Conservation (phyloP, 30 jellyfish, hydroid and myxozoan genomes). For the Chironex yamaguchii region DNA sequence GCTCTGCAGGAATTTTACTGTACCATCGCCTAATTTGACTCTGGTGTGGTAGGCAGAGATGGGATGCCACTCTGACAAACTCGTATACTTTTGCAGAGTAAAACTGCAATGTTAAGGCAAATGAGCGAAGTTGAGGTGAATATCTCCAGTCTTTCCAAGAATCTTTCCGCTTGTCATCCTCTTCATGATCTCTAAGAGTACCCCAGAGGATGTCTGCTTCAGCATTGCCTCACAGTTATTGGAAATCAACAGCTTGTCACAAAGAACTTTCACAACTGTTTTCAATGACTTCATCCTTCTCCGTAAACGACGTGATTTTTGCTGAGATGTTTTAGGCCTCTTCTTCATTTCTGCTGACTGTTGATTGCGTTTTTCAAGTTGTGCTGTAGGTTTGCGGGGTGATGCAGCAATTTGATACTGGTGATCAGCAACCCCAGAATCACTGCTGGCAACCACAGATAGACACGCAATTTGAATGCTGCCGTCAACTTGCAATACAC, state of each 20-base stretch:
- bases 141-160: slow-evolving; percentile 44
- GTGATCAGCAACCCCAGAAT: too few relatives aligned
- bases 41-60: slow-evolving; percentile 53
- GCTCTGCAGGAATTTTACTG: slow-evolving; percentile 57
- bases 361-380: background rate
- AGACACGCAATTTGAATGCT: too few relatives aligned
- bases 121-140: slow-evolving; percentile 8
- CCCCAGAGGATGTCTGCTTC: slow-evolving; percentile 65
- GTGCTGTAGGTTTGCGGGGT: background rate
- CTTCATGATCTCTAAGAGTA: slow-evolving; percentile 38
- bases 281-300: slow-evolving; percentile 5
- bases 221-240: slow-evolving; percentile 58
- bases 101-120: slow-evolving; percentile 59
- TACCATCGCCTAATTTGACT: slow-evolving; percentile 59
- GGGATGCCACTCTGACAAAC: slow-evolving; percentile 34
- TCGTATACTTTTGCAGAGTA: slow-evolving; percentile 65
- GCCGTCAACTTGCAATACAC: too few relatives aligned
- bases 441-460: too few relatives aligned
- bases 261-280: background rate
- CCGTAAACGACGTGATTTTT: slow-evolving; percentile 9
- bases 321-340: background rate
- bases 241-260: background rate
- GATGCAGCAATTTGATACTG: background rate
- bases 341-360: background rate
- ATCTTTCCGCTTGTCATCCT: slow-evolving; percentile 25